Base-by-base conservation (phyloP, 2,888 invertebrate species). In the Dryococelus australis region DNA sequence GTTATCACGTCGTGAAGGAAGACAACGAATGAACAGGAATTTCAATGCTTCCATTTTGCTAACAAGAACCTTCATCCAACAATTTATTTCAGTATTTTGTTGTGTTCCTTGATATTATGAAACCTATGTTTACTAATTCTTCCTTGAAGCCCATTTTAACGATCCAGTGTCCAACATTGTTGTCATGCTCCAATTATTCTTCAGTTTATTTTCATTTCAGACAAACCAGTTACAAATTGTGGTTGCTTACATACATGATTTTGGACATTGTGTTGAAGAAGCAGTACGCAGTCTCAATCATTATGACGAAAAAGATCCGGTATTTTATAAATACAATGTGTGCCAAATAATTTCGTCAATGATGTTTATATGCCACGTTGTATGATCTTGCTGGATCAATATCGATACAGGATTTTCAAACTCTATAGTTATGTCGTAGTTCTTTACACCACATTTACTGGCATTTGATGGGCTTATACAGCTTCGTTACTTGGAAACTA, bases 331-430 rank as follows among this genome's bases (percentile, higher is more conserved):
- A 83, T 10, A 9, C 35, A 83, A 83, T 35, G 35, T 35, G 35
- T 83, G 26, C 16, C 43, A 16, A 83, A 35, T 83, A 6, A 83
- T 83, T 83, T 83, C 83, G 9, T 83, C 83, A 28, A 35, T 83
- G 83, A 83, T 4, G 13, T 83, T 83, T 6, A 28, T 0, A 83
- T 8, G 28, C 83, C 35, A 83, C 26, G 83, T 35, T 35, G 83
- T 9, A 83, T 35, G 83, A 83, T 83, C 83, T 43, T 83, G 28
- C 83, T 83, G 83, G 43, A 83, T 83, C 13, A 35, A 12, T 83
- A 24, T 28, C 20, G 24, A 27, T 35, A 83, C 83, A 20, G 28
- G 1, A 24, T 10, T 83, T 26, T 83, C 27, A 83, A 28, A 35
- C 13, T 83, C 83, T 83, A 83, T 28, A 83, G 16, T 43, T 28